These are phyloP conservation scores for Trichopria drosophilae DNA, from an alignment of 2,888 invertebrate genomes.

Conservation along the genomic window DNA sequence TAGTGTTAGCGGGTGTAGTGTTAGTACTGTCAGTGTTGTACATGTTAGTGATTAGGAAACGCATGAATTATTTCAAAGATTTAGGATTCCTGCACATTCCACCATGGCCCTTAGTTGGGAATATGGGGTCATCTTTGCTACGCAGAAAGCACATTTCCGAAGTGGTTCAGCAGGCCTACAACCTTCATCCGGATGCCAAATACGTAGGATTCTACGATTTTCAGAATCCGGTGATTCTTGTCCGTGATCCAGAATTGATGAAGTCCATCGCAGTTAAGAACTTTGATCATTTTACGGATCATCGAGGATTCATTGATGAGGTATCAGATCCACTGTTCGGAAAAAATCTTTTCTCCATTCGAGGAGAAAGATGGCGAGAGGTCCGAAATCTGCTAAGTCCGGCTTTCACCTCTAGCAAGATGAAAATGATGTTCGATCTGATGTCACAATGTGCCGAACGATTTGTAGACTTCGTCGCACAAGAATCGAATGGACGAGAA, in stretches of 20 bases:
- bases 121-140: constrained; percentile 12
- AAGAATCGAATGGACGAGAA: constrained; percentile 9
- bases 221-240: constrained; percentile 10
- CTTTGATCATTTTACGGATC: constrained; percentile 36
- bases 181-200: constrained; percentile 5
- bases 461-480: constrained; percentile 37
- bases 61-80: constrained; percentile 23
- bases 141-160: not conserved
- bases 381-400: constrained; percentile 62
- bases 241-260: constrained; percentile 22
- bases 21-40: no score
- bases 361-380: constrained; percentile 60
- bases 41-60: no score
- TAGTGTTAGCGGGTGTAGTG: no score
- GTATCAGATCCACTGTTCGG: constrained; percentile 36
- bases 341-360: constrained; percentile 36
- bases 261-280: constrained; percentile 28
- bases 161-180: constrained; percentile 1
- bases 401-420: constrained; percentile 63
- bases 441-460: constrained; percentile 52
- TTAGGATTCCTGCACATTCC: constrained; percentile 25
- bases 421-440: constrained; percentile 61
- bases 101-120: constrained; percentile 33
- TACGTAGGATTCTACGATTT: constrained; percentile 15
- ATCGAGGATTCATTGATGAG: constrained; percentile 37